A percentile compares a stretch with the other conserved stretches of the same genome.
Evolutionary conservation across 35 echinoderm and acorn worm genomes (phyloP).

Genomic region (Apostichopus japonicus): DNA sequence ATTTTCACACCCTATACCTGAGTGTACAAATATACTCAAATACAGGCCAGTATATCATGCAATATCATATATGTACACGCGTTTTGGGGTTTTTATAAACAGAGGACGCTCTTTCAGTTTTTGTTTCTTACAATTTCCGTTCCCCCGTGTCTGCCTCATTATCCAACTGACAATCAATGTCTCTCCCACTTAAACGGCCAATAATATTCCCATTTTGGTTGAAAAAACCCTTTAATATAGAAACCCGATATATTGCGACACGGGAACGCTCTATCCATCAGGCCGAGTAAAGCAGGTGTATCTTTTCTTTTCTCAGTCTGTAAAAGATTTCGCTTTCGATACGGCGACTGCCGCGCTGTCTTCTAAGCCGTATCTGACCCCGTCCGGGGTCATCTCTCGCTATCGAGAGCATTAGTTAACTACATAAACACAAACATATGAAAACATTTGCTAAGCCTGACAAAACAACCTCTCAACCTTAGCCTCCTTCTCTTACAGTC

Average conservation of each 20-base stretch:
- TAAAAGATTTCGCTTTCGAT: constrained; percentile 44
- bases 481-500: constrained; percentile 18
- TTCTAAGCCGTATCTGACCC: not conserved
- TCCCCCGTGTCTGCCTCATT: not conserved
- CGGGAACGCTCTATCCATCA: not conserved
- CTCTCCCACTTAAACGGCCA: constrained; percentile 1
- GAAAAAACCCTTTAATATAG: not conserved
- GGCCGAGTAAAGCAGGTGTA: constrained; percentile 16
- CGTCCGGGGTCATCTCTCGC: constrained; percentile 20
- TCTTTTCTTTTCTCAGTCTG: constrained; percentile 4
- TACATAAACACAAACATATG: constrained; percentile 61
- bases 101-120: not conserved
- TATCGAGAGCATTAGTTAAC: constrained; percentile 47
- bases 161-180: not conserved
- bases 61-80: no score
- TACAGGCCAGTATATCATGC: no score
- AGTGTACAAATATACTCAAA: no score
- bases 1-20: no score
- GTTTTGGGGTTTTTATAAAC: not conserved
- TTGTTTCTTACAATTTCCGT: not conserved
- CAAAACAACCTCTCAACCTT: constrained; percentile 58
- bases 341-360: not conserved
- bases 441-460: constrained; percentile 58
- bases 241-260: not conserved
- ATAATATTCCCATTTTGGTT: constrained; percentile 27